Percentiles rank a stretch among this genome's conserved stretches.
phyloP scores from a whole-genome alignment of 2,797 vertebrate genomes.

The Pangasius larnaudii region DNA sequence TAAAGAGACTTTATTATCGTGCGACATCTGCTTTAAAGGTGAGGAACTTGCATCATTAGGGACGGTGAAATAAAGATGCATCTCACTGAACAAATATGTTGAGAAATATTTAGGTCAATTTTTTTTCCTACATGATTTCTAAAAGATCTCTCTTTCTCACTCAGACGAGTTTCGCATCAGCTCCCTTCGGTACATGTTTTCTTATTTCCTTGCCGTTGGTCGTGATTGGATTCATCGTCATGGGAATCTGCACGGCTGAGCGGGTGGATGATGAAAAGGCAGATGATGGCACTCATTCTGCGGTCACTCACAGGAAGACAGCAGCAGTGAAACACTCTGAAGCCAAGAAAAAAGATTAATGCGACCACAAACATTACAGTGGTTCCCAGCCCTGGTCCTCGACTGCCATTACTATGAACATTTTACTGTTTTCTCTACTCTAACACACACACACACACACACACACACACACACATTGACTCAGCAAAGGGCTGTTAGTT shows the following conservation, averaged over 20 bases:
- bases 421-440: slow-evolving; percentile 1
- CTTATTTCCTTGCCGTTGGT: slow-evolving; percentile 47
- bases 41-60: slow-evolving; percentile 59
- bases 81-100: slow-evolving; percentile 42
- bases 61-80: not conserved
- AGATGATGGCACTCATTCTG: slow-evolving; percentile 31
- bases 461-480: not conserved
- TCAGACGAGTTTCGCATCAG: slow-evolving; percentile 35
- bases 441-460: not conserved
- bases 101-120: slow-evolving; percentile 19
- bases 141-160: not conserved
- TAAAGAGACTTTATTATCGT: slow-evolving; percentile 83
- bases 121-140: not conserved
- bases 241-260: slow-evolving; percentile 52
- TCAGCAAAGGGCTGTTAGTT: not conserved
- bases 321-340: slow-evolving; percentile 25
- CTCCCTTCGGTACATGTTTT: slow-evolving; percentile 42
- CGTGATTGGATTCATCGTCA: slow-evolving; percentile 43
- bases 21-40: slow-evolving; percentile 80
- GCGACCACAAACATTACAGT: not conserved
- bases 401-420: not conserved
- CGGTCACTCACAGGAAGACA: slow-evolving; percentile 29
- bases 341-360: slow-evolving; percentile 56
- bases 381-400: not conserved
- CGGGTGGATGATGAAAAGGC: slow-evolving; percentile 36